Evolutionary conservation across 2,113 vertebrate species (phyloP).

Genomic region (Sturnira hondurensis): DNA sequence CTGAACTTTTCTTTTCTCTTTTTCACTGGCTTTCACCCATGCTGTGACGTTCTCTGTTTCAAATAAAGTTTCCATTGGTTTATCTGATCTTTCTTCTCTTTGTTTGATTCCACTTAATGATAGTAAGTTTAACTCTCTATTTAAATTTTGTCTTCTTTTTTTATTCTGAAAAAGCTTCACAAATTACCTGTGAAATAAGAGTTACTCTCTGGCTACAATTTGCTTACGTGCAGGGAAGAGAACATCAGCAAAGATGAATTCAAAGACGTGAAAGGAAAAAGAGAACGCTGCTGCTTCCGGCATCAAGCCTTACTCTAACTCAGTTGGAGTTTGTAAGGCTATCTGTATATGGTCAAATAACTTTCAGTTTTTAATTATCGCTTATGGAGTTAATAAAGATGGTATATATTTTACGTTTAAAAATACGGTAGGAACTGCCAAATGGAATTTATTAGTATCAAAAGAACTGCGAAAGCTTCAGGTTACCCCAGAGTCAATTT

Average conservation of each 20-base stretch:
- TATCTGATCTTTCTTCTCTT: background rate
- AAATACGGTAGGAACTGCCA: constrained; percentile 47
- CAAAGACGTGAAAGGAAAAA: constrained; percentile 25
- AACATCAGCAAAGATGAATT: background rate
- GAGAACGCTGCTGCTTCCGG: background rate
- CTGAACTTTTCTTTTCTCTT: background rate
- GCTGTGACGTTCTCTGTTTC: background rate
- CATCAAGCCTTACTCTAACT: background rate
- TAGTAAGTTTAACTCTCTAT: constrained; percentile 9
- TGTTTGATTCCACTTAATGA: constrained; percentile 16
- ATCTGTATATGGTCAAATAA: background rate
- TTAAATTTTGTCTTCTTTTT: constrained; percentile 23
- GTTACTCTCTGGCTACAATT: background rate
- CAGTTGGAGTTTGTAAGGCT: background rate
- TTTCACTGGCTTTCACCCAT: background rate
- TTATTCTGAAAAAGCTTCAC: background rate
- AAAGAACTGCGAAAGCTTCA: constrained; percentile 46
- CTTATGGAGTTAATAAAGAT: constrained; percentile 17
- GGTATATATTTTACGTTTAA: constrained; percentile 41
- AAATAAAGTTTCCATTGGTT: background rate
- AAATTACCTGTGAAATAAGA: background rate
- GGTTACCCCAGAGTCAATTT: background rate
- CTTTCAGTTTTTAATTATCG: background rate
- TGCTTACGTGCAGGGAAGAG: constrained; percentile 4
- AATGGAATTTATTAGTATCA: constrained; percentile 12